Base-by-base conservation (phyloP, 2,113 vertebrate species). In the Atrichornis clamosus region DNA sequence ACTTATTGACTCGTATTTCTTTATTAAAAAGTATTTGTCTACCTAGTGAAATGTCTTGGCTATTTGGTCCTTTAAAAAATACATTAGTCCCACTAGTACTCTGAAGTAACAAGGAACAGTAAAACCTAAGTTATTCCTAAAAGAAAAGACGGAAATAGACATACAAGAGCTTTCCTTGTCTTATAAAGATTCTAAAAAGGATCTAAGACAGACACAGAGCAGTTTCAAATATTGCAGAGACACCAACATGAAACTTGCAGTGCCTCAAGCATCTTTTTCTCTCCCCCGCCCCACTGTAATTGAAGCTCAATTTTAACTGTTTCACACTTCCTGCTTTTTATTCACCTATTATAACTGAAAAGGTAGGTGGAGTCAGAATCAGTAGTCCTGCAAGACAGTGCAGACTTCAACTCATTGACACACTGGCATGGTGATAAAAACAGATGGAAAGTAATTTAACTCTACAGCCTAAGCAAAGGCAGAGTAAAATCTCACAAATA, bases 281-380 rank as follows among this genome's bases (percentile, higher is more conserved):
- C 35, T 63, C 27, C 30, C 4, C 20, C 15, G 13, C 6, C 1
- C 4, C 2, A 0, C 4, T 21, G 17, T 6, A 50, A 7, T 17
- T 19, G 14, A 84, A 46, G 23, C 15, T 56, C 5, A 0, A 5
- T 74, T 86, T 83, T 32, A 84, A 83, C 22, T 62, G 39, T n/a
- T 73, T 73, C 30, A 50, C 18, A 33, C 20, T 33, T 79, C 3
- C 7, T 58, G 7, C 15, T 49, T 37, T 90, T 81, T 50, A 41
- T 86, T 73, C 26, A 49, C 23, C 19, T 59, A 4, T 37, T 50
- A 42, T 7, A 80, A 15, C 26, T 59, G 32, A 41, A 80, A 92
- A 53, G 17, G 42, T 37, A 20, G 70, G 32, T 12, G 5, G 28
- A 64, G 15, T 28, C 59, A 84, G 30, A 87, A 84, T 21, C 11